These are phyloP conservation scores for Heterohyrax brucei DNA, from an alignment of 2,797 vertebrate genomes.

Conservation along the genomic window DNA sequence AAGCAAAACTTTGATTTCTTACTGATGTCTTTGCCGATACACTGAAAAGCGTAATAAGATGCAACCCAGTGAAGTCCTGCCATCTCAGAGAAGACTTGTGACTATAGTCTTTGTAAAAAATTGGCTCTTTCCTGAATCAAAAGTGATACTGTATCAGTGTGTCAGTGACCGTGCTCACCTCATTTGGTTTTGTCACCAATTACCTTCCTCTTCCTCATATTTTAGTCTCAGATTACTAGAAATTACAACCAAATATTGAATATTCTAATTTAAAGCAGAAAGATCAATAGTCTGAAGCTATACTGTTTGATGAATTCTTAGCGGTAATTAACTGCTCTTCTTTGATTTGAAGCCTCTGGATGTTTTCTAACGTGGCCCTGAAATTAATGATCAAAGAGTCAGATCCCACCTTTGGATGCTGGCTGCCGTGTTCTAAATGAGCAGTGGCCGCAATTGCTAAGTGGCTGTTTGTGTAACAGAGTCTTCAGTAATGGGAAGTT, in stretches of 20 bases:
- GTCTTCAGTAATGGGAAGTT: background rate
- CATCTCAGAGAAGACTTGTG: background rate
- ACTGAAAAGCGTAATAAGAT: background rate
- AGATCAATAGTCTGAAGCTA: background rate
- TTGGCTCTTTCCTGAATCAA: constrained; percentile 7
- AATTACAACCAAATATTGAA: constrained; percentile 57
- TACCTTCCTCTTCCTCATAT: background rate
- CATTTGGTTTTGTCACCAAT: background rate
- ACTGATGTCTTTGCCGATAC: background rate
- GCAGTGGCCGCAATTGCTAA: background rate
- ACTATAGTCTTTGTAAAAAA: constrained; percentile 29
- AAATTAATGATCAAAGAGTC: constrained; percentile 15
- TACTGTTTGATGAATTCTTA: constrained; percentile 17
- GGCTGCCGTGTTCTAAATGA: background rate
- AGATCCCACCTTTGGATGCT: background rate
- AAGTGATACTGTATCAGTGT: background rate
- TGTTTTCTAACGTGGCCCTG: background rate
- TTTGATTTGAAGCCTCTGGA: background rate
- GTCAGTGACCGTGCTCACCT: background rate
- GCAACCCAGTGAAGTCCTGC: background rate
- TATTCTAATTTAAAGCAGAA: background rate
- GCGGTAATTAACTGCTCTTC: constrained; percentile 41
- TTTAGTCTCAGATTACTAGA: background rate
- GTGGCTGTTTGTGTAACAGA: constrained; percentile 7
- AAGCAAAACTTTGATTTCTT: background rate